Evolutionary conservation across 2,797 vertebrate species (phyloP).

Genomic region (Chloroceryle amazona): DNA sequence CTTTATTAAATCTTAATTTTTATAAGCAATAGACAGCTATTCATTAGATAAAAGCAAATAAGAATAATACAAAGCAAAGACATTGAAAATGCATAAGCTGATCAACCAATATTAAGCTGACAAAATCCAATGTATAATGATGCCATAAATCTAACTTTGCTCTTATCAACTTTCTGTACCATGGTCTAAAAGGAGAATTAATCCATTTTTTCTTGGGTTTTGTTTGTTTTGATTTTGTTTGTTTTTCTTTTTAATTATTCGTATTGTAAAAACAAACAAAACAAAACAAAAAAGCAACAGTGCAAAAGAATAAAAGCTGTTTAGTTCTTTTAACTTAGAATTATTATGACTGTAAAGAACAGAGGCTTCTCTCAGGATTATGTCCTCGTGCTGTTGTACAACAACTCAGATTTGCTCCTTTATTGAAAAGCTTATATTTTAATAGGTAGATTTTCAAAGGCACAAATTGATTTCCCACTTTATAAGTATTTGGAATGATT

Average conservation of each 20-base stretch:
- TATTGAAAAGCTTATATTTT: background rate
- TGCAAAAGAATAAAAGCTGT: background rate
- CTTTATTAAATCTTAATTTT: constrained; percentile 3
- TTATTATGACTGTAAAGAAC: background rate
- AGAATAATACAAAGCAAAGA: background rate
- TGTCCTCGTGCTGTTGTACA: background rate
- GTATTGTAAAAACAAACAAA: background rate
- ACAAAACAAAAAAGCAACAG: background rate
- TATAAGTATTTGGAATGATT: background rate
- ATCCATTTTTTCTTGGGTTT: background rate
- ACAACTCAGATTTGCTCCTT: constrained; percentile 8
- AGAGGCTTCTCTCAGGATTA: background rate
- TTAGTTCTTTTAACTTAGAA: background rate
- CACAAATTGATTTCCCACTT: background rate
- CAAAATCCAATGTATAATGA: background rate
- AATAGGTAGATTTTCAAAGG: background rate
- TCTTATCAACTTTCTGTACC: background rate
- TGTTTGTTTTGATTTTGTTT: too few species aligned
- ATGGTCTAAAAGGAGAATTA: background rate
- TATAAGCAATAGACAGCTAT: background rate
- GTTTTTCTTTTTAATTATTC: background rate
- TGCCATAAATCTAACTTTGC: background rate
- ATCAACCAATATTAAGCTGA: background rate
- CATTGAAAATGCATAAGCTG: background rate
- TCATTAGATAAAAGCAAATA: background rate